phyloP scores from a whole-genome alignment of 2,888 invertebrate genomes.

The Drosophila kambysellisi region DNA sequence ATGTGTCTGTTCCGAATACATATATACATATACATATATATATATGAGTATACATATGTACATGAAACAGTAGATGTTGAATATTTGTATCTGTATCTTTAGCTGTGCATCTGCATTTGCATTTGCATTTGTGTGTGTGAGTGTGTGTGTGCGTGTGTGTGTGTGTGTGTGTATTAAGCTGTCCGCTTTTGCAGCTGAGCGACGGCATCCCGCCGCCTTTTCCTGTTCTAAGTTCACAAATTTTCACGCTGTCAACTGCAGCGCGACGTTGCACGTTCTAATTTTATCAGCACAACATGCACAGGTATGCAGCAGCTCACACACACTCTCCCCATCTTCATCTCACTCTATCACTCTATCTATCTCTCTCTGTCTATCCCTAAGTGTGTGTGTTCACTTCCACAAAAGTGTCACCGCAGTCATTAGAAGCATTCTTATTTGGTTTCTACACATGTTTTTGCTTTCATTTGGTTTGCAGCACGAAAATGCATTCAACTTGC shows the following conservation, averaged over 20 bases:
- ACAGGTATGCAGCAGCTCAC: slow-evolving; percentile 68
- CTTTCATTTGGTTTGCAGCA: slow-evolving; percentile 43
- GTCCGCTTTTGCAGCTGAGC: slow-evolving; percentile 38
- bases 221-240: slow-evolving; percentile 80
- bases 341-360: background rate
- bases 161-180: slow-evolving; percentile 39
- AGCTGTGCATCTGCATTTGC: background rate
- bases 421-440: slow-evolving; percentile 63
- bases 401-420: slow-evolving; percentile 80
- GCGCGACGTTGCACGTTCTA: slow-evolving; percentile 69
- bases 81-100: slow-evolving; percentile 17
- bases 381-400: slow-evolving; percentile 41
- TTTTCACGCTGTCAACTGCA: slow-evolving; percentile 79
- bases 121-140: background rate
- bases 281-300: slow-evolving; percentile 65
- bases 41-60: background rate
- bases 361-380: background rate
- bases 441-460: slow-evolving; percentile 57
- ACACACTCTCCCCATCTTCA: background rate
- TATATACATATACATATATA: background rate
- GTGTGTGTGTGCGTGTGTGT: slow-evolving; percentile 1
- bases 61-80: slow-evolving; percentile 28
- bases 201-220: slow-evolving; percentile 71
- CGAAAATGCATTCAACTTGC: slow-evolving; percentile 57
- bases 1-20: slow-evolving; percentile 1